phyloP scores from a whole-genome alignment of 1,140 invertebrate species.

The Saxidomus purpurata region DNA sequence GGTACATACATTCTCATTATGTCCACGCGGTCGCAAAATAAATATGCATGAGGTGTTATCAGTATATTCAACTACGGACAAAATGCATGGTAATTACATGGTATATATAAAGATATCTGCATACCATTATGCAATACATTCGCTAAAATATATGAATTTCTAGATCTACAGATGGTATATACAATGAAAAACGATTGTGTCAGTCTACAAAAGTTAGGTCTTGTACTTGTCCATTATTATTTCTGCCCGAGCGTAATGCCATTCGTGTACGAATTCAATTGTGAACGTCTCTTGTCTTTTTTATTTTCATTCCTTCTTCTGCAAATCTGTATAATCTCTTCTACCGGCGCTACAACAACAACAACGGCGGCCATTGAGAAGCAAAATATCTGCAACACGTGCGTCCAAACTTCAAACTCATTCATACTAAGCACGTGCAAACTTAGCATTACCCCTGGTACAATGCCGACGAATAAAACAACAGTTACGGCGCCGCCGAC shows the following conservation, averaged over 20 bases:
- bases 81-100: no score
- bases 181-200: no score
- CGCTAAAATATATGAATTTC: no score
- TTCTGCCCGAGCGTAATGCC: neutral
- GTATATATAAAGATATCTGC: no score
- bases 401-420: conserved; percentile 74
- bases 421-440: conserved; percentile 72
- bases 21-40: no score
- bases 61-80: no score
- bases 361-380: conserved; percentile 75
- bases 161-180: no score
- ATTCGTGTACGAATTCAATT: conserved; percentile 20
- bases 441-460: conserved; percentile 76
- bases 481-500: conserved; percentile 73
- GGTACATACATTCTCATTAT: no score
- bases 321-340: conserved; percentile 75
- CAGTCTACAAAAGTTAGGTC: no score
- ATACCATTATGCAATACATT: no score
- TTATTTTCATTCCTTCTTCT: conserved; percentile 66
- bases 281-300: conserved; percentile 9
- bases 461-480: conserved; percentile 70
- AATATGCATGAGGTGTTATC: no score
- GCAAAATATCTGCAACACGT: conserved; percentile 73
- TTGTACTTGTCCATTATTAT: no score
- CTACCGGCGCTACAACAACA: conserved; percentile 74